Base-by-base conservation (phyloP, 2,797 vertebrate genomes). In the Lutjanus campechanus region DNA sequence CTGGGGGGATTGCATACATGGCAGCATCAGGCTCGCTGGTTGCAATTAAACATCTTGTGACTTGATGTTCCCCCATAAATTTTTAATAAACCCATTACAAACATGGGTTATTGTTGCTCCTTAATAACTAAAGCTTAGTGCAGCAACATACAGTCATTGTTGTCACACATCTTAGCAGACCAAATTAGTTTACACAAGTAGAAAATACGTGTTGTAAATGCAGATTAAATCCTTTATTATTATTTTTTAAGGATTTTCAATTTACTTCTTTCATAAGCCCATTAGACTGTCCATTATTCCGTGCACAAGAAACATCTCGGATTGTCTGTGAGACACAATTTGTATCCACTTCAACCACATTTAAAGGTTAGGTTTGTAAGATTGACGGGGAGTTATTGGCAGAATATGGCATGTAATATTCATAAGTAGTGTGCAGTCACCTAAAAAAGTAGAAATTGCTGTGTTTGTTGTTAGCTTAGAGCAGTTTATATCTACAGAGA, bases 81-180 rank as follows among this genome's bases (percentile, higher is more conserved):
- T 83, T 91, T 88, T 89, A 88, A 93, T 89, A 73, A 85, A 86
- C 62, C 60, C 22, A 55, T 68, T 55, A 76, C 65, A 77, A 77
- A 84, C 77, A 76, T 6, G 58, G 20, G 43, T 58, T 58, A 59
- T 76, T 82, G 59, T 85, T 77, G 59, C 70, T 74, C 10, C 44
- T 62, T n/a, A 58, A 46, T 36, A 36, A 55, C 46, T 17, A 61
- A 76, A 54, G 47, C 61, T 53, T 41, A 66, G 36, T 43, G 49
- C 55, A 41, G 7, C 16, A 43, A 53, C 0, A 7, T 67, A 17
- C 54, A 61, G 46, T 47, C 5, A 16, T 41, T 44, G 13, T 25
- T 50, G 29, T 66, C 36, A 17, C n/a, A 66, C 8, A 36, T 41
- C 20, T 56, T 43, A 44, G 22, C 15, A 55, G 20, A 59, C 6